Base-by-base conservation (phyloP, 1,140 invertebrate species). In the Acyrthosiphon pisum region DNA sequence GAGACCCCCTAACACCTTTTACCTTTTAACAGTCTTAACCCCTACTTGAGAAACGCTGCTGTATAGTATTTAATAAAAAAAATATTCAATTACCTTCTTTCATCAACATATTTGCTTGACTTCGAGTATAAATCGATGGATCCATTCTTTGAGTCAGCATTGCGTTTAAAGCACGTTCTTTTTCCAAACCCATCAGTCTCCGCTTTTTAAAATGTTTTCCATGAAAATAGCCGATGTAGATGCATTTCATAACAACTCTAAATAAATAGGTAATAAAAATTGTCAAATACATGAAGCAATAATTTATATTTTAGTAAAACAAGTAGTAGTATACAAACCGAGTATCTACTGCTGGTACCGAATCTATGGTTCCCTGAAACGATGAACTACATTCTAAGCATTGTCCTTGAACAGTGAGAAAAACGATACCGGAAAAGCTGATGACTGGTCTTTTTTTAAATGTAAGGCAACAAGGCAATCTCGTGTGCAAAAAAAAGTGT, bases 221-320 rank as follows among this genome's bases (percentile, higher is more conserved):
- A 83, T 41, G n/a, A 37, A 37, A 83, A 83, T 37, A 0, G 35
- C 81, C 81, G 22, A 22, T 83, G 81, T 83, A 83, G 35, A 83
- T 83, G 81, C 81, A 37, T 83, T 83, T 83, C 81, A 83, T 83
- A 41, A 83, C 81, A 35, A 83, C 81, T 83, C 81, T 83, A 83
- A 83, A 37, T 83, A 22, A 83, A 83, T n/a, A n/a, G n/a, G n/a
- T 83, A 83, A 83, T 22, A 41, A 83, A 22, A 83, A 83, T 22
- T 83, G n/a, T 81, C 18, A 35, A 11, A 68, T 68, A 68, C n/a
- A 81, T 37, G 81, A 6, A 83, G 35, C 20, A 83, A 83, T 83
- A 41, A 83, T 22, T 83, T 41, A 37, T 83, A 83, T 83, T 83
- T 83, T 83, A 83, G 35, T 83, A 83, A 41, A 37, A 37, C n/a